Base-by-base conservation (phyloP, 2,113 vertebrate genomes). In the Dromiciops gliroides region DNA sequence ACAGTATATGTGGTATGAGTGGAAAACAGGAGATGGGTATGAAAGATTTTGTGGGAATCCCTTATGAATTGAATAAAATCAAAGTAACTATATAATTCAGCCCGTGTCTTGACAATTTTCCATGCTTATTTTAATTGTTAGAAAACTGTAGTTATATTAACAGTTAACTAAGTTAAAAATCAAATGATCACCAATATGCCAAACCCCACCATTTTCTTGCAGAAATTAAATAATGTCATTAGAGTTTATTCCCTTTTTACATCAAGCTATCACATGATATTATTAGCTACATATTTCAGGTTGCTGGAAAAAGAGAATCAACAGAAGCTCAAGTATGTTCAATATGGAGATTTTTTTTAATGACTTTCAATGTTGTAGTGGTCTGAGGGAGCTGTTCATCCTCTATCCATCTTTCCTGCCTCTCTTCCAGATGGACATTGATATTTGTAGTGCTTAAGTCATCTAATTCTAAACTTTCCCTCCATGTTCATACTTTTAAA, bases 381-480 rank as follows among this genome's bases (percentile, higher is more conserved):
- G 31, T 90, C 67, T 94, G 94, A 47, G 67, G 93, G 48, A 92
- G 50, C 2, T 3, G 19, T 83, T 83, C 19, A 83, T 83, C 37
- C 19, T 44, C 19, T 83, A 23, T 94, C 51, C 23, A 3, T 94
- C 28, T 7, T 44, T 83, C n/a, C n/a, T 44, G 37, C n/a, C 1
- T 44, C n/a, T 83, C 19, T 83, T 83, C 16, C 19, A 83, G 60
- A 37, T 47, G 88, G 75, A 95, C 52, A 52, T 95, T 94, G 60
- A n/a, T 93, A 48, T 97, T 94, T 96, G 83, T 90, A 94, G 89
- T 93, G 93, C 67, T 75, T 51, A 94, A 95, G 75, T 92, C 94
- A 53, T 9, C 56, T 49, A 50, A 75, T 19, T 89, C n/a, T 8
- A 89, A 90, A 90, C 19, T 88, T 92, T 95, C 91, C 89, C 51